Percentiles rank a stretch among this genome's conserved stretches.
These are phyloP conservation scores for Drosophila lowei DNA, from an alignment of 1,140 invertebrate genomes.

Conservation along the genomic window DNA sequence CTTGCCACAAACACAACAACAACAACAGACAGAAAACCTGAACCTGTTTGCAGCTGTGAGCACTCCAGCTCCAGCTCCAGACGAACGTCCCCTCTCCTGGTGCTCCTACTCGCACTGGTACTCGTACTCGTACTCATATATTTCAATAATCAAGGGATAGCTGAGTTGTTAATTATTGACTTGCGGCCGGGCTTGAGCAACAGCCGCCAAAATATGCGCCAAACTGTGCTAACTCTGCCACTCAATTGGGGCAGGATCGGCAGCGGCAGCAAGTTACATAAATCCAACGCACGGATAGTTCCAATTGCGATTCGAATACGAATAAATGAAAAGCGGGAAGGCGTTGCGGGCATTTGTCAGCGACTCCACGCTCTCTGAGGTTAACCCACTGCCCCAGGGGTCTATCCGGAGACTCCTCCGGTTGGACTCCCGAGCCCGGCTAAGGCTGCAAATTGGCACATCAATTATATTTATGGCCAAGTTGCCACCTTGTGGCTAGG, in stretches of 20 bases:
- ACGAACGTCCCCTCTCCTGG: too few species aligned
- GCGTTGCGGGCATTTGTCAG: slow-evolving; percentile 70
- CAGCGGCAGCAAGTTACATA: not conserved
- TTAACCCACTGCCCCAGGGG: slow-evolving; percentile 59
- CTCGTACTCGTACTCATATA: slow-evolving; percentile 29
- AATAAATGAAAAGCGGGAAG: slow-evolving; percentile 13
- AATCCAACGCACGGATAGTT: slow-evolving; percentile 33
- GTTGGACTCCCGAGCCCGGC: not conserved
- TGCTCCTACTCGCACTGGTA: not conserved
- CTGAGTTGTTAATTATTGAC: slow-evolving; percentile 74
- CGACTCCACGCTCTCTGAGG: slow-evolving; percentile 26
- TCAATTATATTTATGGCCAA: slow-evolving; percentile 73
- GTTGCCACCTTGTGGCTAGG: slow-evolving; percentile 60
- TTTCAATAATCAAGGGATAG: slow-evolving; percentile 76
- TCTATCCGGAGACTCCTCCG: not conserved
- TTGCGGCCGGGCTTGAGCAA: slow-evolving; percentile 28
- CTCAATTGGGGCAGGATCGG: not conserved
- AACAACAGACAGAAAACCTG: not conserved
- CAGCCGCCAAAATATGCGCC: slow-evolving; percentile 49
- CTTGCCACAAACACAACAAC: not conserved
- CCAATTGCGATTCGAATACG: slow-evolving; percentile 19
- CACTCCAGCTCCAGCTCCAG: not conserved
- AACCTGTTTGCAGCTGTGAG: slow-evolving; percentile 74
- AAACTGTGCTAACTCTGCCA: slow-evolving; percentile 47
- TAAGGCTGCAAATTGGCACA: slow-evolving; percentile 61